Base-by-base conservation (phyloP, 2,797 vertebrate genomes). In the Alcedo atthis region DNA sequence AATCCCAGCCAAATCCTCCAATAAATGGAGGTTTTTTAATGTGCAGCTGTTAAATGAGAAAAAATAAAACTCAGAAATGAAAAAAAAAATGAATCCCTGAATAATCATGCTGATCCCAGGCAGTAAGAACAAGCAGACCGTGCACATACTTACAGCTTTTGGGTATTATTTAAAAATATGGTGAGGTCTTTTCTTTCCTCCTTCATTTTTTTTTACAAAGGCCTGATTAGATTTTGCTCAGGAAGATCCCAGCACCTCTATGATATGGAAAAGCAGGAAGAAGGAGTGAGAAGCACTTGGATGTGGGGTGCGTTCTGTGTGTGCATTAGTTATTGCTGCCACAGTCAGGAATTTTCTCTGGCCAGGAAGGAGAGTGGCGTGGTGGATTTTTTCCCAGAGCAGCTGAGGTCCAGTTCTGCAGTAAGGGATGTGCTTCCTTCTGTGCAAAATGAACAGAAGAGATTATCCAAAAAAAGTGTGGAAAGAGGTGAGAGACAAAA, bases 1-100 rank as follows among this genome's bases (percentile, higher is more conserved):
- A 97, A 98, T 98, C 97, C 96, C 48, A 90, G 96, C 95, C 96
- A 98, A 98, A 98, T 98, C 97, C 97, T 97, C 90, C 95, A 97
- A 94, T 82, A 94, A 96, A 93, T 96, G 94, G 91, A 96, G 95
- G 96, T 97, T 97, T 97, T 97, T 97, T 97, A 97, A 97, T 97
- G 96, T 93, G 92, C 96, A 97, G 97, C 95, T 97, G 96, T 96
- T 97, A 97, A 98, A 97, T 96, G 90, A 96, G 92, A 96, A 96
- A 54, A 89, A 93, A 91, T 90, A 93, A 78, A 96, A 94, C 92
- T 95, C 93, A 95, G 95, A 93, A 96, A 95, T 94, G 95, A 95
- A 97, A 96, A 93, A 96, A 95, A 95, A 97, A 96, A 96, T 94
- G 96, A 96, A 96, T 95, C 96, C 96, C 92, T 48, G 83, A 96